Conservation (phyloP, 2,113 vertebrate species). For the Zosterops hypoxanthus region DNA sequence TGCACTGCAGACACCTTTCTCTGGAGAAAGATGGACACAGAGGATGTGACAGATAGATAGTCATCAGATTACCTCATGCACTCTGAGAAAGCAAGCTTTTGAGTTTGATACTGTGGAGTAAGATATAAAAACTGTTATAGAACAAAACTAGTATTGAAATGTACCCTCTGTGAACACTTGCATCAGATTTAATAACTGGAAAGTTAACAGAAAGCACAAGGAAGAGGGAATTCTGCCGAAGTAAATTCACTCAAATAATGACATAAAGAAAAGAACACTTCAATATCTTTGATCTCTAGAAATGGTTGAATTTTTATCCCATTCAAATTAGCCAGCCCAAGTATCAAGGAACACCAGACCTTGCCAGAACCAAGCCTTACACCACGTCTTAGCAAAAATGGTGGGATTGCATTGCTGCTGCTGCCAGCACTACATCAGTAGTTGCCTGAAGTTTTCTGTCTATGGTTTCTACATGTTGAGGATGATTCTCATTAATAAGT, state of each 20-base stretch:
- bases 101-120: not conserved
- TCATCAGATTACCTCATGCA: not conserved
- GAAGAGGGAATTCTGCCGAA: not conserved
- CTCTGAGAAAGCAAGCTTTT: not conserved
- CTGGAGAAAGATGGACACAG: not conserved
- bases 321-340: not conserved
- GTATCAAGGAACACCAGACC: fast-evolving
- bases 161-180: not conserved
- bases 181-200: not conserved
- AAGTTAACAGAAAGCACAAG: not conserved
- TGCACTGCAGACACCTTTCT: not conserved
- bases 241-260: not conserved
- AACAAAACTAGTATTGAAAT: not conserved
- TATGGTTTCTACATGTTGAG: not conserved
- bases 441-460: not conserved
- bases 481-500: not conserved
- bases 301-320: not conserved
- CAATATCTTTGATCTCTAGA: not conserved
- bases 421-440: not conserved
- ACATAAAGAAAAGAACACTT: not conserved
- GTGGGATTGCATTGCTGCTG: not conserved
- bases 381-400: not conserved
- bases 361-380: not conserved
- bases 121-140: not conserved
- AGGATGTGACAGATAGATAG: not conserved